phyloP scores from a whole-genome alignment of 2,888 invertebrate genomes.

The Archaeoteleia sp. region DNA sequence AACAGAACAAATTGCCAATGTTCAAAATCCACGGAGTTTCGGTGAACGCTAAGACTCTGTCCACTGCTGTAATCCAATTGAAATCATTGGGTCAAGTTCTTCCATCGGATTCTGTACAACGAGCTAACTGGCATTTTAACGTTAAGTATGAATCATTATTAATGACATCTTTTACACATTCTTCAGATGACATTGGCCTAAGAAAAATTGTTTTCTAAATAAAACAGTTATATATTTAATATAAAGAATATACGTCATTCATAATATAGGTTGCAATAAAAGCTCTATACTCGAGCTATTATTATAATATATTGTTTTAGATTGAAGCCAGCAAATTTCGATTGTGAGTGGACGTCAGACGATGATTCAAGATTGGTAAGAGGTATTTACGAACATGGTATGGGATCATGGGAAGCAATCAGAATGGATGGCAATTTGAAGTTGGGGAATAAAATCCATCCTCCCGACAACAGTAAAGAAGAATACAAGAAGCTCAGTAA shows the following conservation, averaged over 20 bases:
- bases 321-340: conserved; percentile 92
- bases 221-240: conserved; percentile 8
- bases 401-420: conserved; percentile 99
- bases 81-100: conserved; percentile 91
- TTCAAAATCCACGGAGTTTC: conserved; percentile 96
- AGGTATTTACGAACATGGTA: conserved; percentile 97
- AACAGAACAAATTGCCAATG: conserved; percentile 83
- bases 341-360: conserved; percentile 91
- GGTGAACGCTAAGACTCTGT: conserved; percentile 95
- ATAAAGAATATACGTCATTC: conserved; percentile 4
- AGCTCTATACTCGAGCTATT: too few species aligned
- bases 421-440: conserved; percentile 93
- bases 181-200: not conserved
- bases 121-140: conserved; percentile 89
- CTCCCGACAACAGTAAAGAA: conserved; percentile 93
- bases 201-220: too few species aligned
- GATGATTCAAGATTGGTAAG: conserved; percentile 94
- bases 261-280: conserved; percentile 12
- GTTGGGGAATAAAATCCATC: conserved; percentile 90
- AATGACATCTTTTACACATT: too few species aligned
- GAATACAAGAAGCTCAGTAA: conserved; percentile 96
- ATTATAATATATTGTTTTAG: conserved; percentile 63
- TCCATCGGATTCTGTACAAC: conserved; percentile 85
- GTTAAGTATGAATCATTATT: conserved; percentile 76
- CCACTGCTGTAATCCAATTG: conserved; percentile 91